Percentiles rank a stretch among this genome's conserved stretches.
These are phyloP conservation scores for Andrena dorsata DNA, from an alignment of 2,888 invertebrate species.

Conservation along the genomic window DNA sequence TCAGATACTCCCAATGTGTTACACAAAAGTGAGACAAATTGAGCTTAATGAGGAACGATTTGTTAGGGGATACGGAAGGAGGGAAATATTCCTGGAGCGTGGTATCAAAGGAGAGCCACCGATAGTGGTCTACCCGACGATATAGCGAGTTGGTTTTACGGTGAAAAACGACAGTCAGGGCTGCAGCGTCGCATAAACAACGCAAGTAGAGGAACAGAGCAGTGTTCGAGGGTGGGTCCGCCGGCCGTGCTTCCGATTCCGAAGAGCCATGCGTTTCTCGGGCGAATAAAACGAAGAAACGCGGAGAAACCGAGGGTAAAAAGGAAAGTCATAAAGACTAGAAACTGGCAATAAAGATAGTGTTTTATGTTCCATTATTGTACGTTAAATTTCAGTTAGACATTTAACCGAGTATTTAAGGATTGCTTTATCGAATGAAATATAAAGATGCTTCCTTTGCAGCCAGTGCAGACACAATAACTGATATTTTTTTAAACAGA, in stretches of 20 bases:
- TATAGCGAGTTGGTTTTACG: not conserved
- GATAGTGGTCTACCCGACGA: constrained; percentile 3
- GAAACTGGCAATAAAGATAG: not conserved
- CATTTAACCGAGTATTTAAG: not conserved
- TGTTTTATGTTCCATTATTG: constrained; percentile 11
- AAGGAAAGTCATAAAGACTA: constrained; percentile 4
- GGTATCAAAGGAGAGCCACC: constrained; percentile 9
- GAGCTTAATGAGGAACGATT: constrained; percentile 77
- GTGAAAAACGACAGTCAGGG: constrained; percentile 7
- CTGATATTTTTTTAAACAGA: not conserved
- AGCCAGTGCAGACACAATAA: no score
- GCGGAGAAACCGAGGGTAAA: not conserved
- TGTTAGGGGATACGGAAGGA: constrained; percentile 61
- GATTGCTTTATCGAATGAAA: not conserved
- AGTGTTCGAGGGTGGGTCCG: not conserved
- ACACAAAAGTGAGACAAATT: constrained; percentile 68
- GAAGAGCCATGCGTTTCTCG: constrained; percentile 15
- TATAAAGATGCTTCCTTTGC: no score
- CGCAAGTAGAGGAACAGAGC: constrained; percentile 9
- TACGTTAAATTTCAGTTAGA: not conserved
- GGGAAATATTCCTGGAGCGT: constrained; percentile 13
- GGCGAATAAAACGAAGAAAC: constrained; percentile 11
- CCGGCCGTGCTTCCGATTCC: constrained; percentile 25
- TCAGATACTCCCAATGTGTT: constrained; percentile 46
- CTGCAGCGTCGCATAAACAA: constrained; percentile 38